phyloP scores from a whole-genome alignment of 1,140 invertebrate genomes.

The Drosophila obscura region DNA sequence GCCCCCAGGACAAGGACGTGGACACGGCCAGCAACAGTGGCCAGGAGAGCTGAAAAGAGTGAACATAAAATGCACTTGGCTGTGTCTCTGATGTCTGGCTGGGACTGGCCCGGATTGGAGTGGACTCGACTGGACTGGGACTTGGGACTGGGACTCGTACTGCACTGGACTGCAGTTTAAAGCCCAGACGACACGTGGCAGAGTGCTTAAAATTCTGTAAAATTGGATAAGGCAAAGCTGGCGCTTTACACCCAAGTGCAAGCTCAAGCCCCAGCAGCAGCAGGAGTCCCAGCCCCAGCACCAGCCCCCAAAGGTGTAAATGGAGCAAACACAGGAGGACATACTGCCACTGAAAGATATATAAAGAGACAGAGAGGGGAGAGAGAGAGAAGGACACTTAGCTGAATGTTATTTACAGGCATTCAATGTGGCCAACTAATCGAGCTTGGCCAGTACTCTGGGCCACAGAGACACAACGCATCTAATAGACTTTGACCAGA shows the following conservation, averaged over 20 bases:
- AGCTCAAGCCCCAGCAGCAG: neutral
- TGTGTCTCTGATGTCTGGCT: constrained; percentile 40
- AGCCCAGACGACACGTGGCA: constrained; percentile 35
- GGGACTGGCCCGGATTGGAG: constrained; percentile 8
- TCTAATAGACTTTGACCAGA: constrained; percentile 43
- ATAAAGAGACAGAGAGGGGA: too few species aligned
- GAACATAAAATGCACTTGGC: constrained; percentile 73
- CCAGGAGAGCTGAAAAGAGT: neutral
- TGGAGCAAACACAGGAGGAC: constrained; percentile 13
- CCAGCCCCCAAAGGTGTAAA: constrained; percentile 54
- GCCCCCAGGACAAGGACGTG: constrained; percentile 33
- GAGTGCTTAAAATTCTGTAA: constrained; percentile 59
- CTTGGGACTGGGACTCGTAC: neutral
- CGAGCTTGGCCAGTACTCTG: constrained; percentile 27
- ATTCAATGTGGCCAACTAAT: constrained; percentile 52
- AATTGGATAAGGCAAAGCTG: constrained; percentile 65
- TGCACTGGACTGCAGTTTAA: constrained; percentile 52
- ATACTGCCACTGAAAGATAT: constrained; percentile 7
- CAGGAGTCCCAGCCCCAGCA: neutral
- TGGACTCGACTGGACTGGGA: constrained; percentile 30
- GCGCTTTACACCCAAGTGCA: constrained; percentile 36
- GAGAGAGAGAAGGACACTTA: constrained; percentile 2
- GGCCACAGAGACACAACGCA: constrained; percentile 32
- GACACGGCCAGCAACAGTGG: constrained; percentile 40
- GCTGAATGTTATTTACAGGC: constrained; percentile 43